Base-by-base conservation (phyloP, 2,113 vertebrate genomes). In the Uropsilus gracilis region DNA sequence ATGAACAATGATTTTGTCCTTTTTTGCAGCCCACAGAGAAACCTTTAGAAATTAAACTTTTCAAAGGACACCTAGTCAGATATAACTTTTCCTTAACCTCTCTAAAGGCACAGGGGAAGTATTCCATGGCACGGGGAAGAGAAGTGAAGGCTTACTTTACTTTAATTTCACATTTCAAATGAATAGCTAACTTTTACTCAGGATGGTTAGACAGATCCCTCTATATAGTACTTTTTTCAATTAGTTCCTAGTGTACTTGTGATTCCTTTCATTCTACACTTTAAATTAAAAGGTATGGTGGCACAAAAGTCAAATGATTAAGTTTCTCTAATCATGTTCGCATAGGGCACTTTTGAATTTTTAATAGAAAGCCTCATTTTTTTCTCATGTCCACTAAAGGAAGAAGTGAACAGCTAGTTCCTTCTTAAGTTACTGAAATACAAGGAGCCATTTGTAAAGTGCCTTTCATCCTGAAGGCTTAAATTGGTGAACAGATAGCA, bases 41-140 rank as follows among this genome's bases (percentile, higher is more conserved):
- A 89, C 95, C 72, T 97, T 97, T 97, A 91, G 95, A 90, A 84
- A 96, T 94, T 89, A 89, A 96, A 96, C 77, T 96, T 96, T 91
- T 96, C 95, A 95, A 98, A 98, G 97, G 95, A 91, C 95, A 84
- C 73, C 66, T 26, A 93, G 75, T 86, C 97, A 87, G 82, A 95
- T 46, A 64, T 8, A 91, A 96, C 48, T 97, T 97, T 95, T 28
- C 8, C 66, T 97, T 94, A 95, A 97, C 93, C 94, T 97, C 89
- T 94, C 57, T 66, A 89, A 91, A 94, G 0, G 4, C 71, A 66
- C 72, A 90, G 68, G 94, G 88, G n/a, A 64, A 97, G 69, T 82
- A 97, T 81, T 95, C 55, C 73, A 86, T 86, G 82, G 90, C 89
- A 57, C 44, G 44, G 78, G 3, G 17, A 94, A 95, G 81, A 92